Evolutionary conservation across 2,797 vertebrate species (phyloP).

Genomic region (Sebastes cheni): DNA sequence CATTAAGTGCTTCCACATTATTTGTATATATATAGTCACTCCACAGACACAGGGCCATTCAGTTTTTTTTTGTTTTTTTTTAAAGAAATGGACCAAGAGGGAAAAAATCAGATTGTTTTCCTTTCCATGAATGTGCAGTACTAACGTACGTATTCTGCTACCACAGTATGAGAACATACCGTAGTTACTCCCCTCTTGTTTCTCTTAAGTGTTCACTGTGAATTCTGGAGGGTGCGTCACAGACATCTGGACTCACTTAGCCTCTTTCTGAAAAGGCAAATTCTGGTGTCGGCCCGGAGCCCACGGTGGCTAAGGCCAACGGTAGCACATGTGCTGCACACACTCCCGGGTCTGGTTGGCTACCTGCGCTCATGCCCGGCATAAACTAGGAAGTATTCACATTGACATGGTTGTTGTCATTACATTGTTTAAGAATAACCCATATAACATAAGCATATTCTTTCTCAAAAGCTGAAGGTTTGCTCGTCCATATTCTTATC

Average conservation of each 20-base stretch:
- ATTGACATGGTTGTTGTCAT: neutral
- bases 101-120: conserved; percentile 56
- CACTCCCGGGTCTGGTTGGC: conserved; percentile 39
- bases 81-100: conserved; percentile 47
- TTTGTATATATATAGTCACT: conserved; percentile 29
- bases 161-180: conserved; percentile 41
- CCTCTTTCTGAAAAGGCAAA: conserved; percentile 50
- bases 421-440: neutral
- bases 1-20: conserved; percentile 55
- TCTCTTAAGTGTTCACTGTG: conserved; percentile 53
- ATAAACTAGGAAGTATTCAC: neutral
- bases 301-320: conserved; percentile 50
- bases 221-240: conserved; percentile 63
- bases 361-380: conserved; percentile 9
- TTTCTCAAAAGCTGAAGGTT: neutral
- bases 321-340: conserved; percentile 77
- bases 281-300: conserved; percentile 48
- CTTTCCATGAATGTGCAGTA: conserved; percentile 57
- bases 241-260: conserved; percentile 82
- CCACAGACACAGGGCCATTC: conserved; percentile 60
- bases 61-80: conserved; percentile 8
- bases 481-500: neutral
- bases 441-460: neutral
- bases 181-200: conserved; percentile 37
- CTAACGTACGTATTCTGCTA: conserved; percentile 31